Conservation (phyloP, 2,888 invertebrate species). For the Zhengitettix transpicula region DNA sequence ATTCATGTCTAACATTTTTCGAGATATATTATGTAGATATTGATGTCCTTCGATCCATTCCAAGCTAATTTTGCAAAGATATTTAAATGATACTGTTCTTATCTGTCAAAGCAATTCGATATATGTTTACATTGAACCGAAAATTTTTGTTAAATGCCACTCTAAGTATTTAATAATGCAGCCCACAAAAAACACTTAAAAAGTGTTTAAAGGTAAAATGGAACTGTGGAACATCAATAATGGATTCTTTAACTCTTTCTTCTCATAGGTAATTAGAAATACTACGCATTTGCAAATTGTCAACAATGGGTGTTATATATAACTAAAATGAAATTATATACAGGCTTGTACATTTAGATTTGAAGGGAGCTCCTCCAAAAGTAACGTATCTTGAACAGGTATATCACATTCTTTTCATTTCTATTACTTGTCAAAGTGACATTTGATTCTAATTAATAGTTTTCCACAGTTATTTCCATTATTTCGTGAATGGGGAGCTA, state of each 20-base stretch:
- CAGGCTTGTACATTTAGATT: conserved; percentile 50
- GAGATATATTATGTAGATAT: no score
- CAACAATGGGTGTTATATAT: not conserved
- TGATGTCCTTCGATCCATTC: no score
- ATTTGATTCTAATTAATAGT: not conserved
- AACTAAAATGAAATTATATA: conserved; percentile 10
- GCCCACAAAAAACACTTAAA: no score
- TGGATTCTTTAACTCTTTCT: conserved; percentile 30
- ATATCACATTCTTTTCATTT: not conserved
- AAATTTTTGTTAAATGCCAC: no score
- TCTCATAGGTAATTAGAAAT: conserved; percentile 28
- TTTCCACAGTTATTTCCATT: conserved; percentile 37
- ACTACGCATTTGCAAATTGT: not conserved
- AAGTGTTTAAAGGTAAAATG: not conserved
- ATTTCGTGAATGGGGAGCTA: conserved; percentile 51
- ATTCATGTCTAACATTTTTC: no score
- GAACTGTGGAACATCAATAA: conserved; percentile 12
- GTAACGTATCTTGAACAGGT: conserved; percentile 39
- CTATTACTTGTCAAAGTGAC: not conserved
- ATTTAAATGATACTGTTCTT: no score
- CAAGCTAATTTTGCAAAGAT: no score
- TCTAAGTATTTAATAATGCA: no score
- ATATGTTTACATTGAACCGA: no score
- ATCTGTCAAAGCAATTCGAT: no score
- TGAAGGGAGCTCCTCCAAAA: conserved; percentile 58